Base-by-base conservation (phyloP, 2,113 vertebrate genomes). In the Corvus cornix region DNA sequence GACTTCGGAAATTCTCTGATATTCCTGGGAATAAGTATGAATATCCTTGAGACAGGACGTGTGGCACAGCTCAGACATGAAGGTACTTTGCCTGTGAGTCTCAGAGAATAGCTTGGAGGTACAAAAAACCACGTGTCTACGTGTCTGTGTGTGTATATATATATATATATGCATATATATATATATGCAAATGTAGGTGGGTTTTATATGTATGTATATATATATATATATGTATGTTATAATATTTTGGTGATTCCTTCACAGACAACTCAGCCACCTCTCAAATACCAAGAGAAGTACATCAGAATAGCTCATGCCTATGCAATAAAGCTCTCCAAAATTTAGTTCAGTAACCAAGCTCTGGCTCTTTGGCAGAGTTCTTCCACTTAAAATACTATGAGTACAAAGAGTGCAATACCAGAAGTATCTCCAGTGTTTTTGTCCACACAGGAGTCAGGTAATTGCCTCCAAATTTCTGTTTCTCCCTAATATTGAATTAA, bases 71-170 rank as follows among this genome's bases (percentile, higher is more conserved):
- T 37, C 30, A 63, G 43, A 35, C 56, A 19, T 84, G 22, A 53
- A 87, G 18, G n/a, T 7, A n/a, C 3, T n/a, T 56, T 46, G 22
- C 18, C 23, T n/a, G 19, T 18, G 27, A 63, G 28, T 28, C 26
- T 70, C 37, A 48, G 28, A 11, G 1, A 56, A 58, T 11, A 11
- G 1, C 9, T 62, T 22, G 4, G 51, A 51, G 46, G 13, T 22
- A 67, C 13, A 60, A 69, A 23, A 37, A 43, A 53, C 19, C 3
- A 2, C 6, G 11, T 9, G 2, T 30, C 10, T 30, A 4, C 28
- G 3, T 41, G 5, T n/a, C 3, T 41, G 3, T 52, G 2, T 37
- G 5, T 70, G 9, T 69, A 11, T 6, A 7, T 35, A 16, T 7
- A 44, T 18, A 4, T 44, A 44, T 44, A 19, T 44, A 44, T 21